Conservation (phyloP, 2,888 invertebrate genomes). For the Merodon equestris region DNA sequence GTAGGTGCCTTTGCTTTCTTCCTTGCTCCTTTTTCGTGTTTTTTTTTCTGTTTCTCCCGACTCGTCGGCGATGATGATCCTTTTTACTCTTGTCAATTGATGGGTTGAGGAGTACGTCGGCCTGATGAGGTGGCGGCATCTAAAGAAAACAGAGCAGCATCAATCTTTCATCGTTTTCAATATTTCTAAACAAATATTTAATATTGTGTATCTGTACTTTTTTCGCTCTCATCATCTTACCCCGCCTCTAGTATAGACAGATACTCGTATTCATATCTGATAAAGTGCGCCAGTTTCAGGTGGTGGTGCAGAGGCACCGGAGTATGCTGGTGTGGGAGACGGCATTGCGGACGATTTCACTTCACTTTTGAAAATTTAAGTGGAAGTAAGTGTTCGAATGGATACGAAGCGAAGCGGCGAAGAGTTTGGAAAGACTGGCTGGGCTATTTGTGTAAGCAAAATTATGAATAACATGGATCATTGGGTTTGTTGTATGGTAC, state of each 20-base stretch:
- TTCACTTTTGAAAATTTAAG: conserved; percentile 61
- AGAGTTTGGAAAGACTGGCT: conserved; percentile 22
- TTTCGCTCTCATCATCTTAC: conserved; percentile 11
- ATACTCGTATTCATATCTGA: no score
- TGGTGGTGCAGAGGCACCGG: conserved; percentile 2
- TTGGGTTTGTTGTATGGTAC: conserved; percentile 37
- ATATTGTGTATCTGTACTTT: conserved; percentile 64
- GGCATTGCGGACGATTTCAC: conserved; percentile 38
- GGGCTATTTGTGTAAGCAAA: conserved; percentile 53
- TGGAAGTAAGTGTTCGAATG: conserved; percentile 43
- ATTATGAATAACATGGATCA: conserved; percentile 64
- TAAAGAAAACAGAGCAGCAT: conserved; percentile 61
- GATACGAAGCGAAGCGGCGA: no score
- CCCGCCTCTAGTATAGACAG: conserved; percentile 9
- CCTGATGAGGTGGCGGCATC: conserved; percentile 31
- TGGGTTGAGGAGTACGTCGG: no score
- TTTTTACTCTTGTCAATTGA: conserved; percentile 30
- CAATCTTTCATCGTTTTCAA: conserved; percentile 68
- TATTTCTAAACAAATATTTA: conserved; percentile 69
- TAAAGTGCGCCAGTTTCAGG: conserved; percentile 43
- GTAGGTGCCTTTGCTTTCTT: no score
- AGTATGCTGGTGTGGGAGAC: background rate
- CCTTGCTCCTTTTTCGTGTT: conserved; percentile 27
- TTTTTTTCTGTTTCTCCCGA: no score
- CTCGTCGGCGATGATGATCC: conserved; percentile 40